Percentiles rank a stretch among this genome's conserved stretches.
These are phyloP conservation scores for Gnathonemus echidnorhynchus DNA, from an alignment of 2,113 vertebrate genomes.

Conservation along the genomic window DNA sequence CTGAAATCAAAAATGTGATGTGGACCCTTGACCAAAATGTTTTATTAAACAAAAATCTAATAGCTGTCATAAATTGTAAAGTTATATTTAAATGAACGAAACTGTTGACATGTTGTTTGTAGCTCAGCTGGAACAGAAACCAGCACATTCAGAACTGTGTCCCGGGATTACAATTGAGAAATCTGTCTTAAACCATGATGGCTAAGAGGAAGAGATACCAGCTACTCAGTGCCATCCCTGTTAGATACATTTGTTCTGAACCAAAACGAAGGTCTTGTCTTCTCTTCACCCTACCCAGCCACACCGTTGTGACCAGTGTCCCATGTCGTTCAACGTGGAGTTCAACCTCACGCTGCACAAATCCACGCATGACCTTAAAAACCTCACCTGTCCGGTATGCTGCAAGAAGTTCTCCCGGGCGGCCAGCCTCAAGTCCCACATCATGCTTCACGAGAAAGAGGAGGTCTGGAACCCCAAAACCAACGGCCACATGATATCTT, in stretches of 20 bases:
- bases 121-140: background rate
- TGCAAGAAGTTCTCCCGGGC: constrained; percentile 90
- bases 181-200: background rate
- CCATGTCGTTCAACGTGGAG: constrained; percentile 92
- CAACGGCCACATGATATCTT: background rate
- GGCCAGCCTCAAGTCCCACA: constrained; percentile 93
- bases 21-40: background rate
- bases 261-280: background rate
- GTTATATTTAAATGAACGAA: background rate
- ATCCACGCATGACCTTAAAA: constrained; percentile 80
- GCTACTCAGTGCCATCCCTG: background rate
- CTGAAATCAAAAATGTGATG: too few species aligned
- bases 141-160: background rate
- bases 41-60: background rate
- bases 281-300: constrained; percentile 58
- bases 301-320: constrained; percentile 88
- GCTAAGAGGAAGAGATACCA: background rate
- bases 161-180: background rate
- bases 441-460: constrained; percentile 96
- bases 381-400: constrained; percentile 88
- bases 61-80: background rate
- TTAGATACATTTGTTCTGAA: background rate
- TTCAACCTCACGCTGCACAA: constrained; percentile 94
- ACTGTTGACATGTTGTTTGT: background rate
- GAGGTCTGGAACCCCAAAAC: constrained; percentile 65